These are phyloP conservation scores for Pristionchus maxplancki DNA, from an alignment of 2,888 invertebrate genomes.

Conservation along the genomic window DNA sequence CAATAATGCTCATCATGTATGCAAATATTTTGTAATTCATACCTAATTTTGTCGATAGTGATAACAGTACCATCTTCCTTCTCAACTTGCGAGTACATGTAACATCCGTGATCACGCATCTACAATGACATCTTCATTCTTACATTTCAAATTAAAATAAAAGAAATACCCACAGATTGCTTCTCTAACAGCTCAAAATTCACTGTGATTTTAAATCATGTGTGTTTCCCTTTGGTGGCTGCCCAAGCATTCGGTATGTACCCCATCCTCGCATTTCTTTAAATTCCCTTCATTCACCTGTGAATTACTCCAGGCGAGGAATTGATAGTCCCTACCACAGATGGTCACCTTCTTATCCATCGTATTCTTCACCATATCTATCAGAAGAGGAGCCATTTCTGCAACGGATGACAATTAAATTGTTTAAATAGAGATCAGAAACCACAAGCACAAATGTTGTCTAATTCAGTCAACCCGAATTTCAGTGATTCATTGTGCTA, in stretches of 20 bases:
- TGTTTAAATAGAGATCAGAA: too few species aligned
- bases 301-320: constrained; percentile 76
- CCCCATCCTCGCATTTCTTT: too few species aligned
- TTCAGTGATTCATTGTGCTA: too few species aligned
- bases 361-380: constrained; percentile 60
- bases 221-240: too few species aligned
- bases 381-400: constrained; percentile 60
- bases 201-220: too few species aligned
- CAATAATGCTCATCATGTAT: too few species aligned
- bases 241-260: too few species aligned
- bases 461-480: too few species aligned
- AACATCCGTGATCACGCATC: constrained; percentile 76
- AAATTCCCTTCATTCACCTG: constrained; percentile 58
- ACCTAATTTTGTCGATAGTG: constrained; percentile 58
- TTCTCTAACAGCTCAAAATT: too few species aligned
- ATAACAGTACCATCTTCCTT: constrained; percentile 56
- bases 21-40: not conserved
- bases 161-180: not conserved
- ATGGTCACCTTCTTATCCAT: constrained; percentile 61
- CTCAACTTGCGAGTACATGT: constrained; percentile 64
- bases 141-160: not conserved
- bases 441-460: too few species aligned
- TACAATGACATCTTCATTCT: constrained; percentile 48
- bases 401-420: not conserved
- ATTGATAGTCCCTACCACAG: constrained; percentile 64